A percentile compares a stretch with the other conserved stretches of the same genome.
Conservation (phyloP, 2,797 vertebrate genomes). For the Phylloscopus collybita region DNA sequence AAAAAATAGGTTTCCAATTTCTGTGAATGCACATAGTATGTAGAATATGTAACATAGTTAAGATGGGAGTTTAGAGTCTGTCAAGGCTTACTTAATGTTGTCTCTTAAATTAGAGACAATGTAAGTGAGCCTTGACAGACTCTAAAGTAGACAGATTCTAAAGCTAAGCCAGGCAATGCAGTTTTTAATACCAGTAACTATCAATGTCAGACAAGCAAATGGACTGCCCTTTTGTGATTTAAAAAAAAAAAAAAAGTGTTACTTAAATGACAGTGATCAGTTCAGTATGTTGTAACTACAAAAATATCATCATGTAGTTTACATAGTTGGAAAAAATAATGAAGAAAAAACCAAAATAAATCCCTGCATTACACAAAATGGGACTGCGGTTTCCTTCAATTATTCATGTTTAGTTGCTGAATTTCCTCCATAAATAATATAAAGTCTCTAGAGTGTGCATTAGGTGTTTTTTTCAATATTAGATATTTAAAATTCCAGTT, state of each 20-base stretch:
- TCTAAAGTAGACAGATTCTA: neutral
- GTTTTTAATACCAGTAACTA: neutral
- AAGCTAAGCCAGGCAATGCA: neutral
- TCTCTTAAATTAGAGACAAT: neutral
- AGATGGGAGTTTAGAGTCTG: neutral
- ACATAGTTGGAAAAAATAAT: neutral
- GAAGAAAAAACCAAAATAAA: neutral
- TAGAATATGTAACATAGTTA: neutral
- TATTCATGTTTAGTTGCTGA: neutral
- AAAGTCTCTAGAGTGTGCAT: neutral
- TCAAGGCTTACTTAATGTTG: neutral
- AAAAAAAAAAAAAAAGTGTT: neutral
- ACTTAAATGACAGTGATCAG: neutral
- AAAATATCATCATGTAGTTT: neutral
- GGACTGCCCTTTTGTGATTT: neutral
- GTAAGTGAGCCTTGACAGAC: neutral
- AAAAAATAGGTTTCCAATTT: neutral
- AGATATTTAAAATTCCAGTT: neutral
- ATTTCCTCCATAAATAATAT: neutral
- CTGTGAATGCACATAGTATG: rapidly evolving
- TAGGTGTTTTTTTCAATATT: neutral
- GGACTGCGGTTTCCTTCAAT: neutral
- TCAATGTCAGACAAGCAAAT: neutral
- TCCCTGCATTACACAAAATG: neutral
- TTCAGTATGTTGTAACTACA: neutral